Conservation (phyloP, 2,888 invertebrate genomes). For the Drosophila stalkeri region DNA sequence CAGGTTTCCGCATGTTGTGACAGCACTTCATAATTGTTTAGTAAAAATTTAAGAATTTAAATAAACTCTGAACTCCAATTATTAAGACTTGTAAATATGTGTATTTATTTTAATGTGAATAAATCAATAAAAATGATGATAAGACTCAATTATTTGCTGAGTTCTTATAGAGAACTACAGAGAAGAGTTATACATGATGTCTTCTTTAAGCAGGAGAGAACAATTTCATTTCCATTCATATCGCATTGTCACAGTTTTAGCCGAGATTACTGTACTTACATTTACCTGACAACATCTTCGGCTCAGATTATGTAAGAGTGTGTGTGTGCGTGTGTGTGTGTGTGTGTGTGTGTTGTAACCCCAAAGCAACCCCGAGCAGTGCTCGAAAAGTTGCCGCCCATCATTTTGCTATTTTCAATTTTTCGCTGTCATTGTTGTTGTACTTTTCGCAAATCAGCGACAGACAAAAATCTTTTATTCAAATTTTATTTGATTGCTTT, state of each 20-base stretch:
- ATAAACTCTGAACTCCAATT: too few relatives aligned
- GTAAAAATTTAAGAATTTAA: slow-evolving; percentile 2
- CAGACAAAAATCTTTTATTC: slow-evolving; percentile 83
- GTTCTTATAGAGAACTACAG: neutral
- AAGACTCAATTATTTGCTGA: neutral
- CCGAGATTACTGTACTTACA: slow-evolving; percentile 46
- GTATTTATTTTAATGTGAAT: neutral
- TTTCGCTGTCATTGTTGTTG: slow-evolving; percentile 48
- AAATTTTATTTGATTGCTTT: slow-evolving; percentile 83
- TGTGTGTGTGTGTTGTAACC: slow-evolving; percentile 17
- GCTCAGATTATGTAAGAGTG: slow-evolving; percentile 7
- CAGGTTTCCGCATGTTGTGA: slow-evolving; percentile 30
- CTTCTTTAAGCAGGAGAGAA: neutral
- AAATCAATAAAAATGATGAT: neutral
- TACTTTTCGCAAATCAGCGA: slow-evolving; percentile 78
- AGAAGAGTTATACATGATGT: neutral
- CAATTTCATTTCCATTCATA: neutral
- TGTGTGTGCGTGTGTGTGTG: slow-evolving; percentile 22
- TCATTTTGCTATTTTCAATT: slow-evolving; percentile 49
- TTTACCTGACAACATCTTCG: slow-evolving; percentile 36
- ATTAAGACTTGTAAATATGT: too few relatives aligned
- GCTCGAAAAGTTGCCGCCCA: slow-evolving; percentile 65
- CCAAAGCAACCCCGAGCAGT: slow-evolving; percentile 23
- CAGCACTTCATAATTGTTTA: neutral
- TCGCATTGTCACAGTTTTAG: neutral